Evolutionary conservation across 2,113 vertebrate genomes (phyloP).

Genomic region (Ellobius talpinus): DNA sequence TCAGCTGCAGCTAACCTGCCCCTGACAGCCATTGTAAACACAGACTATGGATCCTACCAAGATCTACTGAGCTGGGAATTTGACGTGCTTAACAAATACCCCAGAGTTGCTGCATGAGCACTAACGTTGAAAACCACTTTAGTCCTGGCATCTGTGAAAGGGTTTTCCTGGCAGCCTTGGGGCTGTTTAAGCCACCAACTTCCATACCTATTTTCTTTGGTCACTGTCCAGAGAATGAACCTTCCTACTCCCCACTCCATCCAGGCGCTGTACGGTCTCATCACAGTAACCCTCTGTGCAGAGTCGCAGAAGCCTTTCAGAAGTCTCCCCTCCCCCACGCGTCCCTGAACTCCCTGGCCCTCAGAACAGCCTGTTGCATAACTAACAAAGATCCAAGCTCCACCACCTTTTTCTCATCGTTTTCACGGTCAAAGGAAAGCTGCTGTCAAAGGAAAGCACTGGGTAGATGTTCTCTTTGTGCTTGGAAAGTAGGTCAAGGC

Average conservation of each 20-base stretch:
- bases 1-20: background rate
- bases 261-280: background rate
- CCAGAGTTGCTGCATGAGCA: conserved; percentile 13
- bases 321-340: background rate
- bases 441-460: background rate
- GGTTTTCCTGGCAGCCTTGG: conserved; percentile 52
- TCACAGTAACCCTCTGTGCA: background rate
- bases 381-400: background rate
- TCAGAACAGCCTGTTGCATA: background rate
- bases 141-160: background rate
- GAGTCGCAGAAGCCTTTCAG: background rate
- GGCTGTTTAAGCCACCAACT: conserved; percentile 21
- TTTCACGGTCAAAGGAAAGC: background rate
- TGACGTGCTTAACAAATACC: conserved; percentile 23
- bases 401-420: background rate
- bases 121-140: conserved; percentile 41
- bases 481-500: background rate
- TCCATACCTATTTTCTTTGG: conserved; percentile 65
- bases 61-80: background rate
- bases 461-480: background rate
- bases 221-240: conserved; percentile 36
- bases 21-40: background rate
- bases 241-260: background rate
- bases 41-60: background rate
- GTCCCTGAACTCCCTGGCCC: background rate